Evolutionary conservation across 2,888 invertebrate genomes (phyloP), one percentile per base, ranked within the genome.

Genomic region (Emmelina monodactyla): DNA sequence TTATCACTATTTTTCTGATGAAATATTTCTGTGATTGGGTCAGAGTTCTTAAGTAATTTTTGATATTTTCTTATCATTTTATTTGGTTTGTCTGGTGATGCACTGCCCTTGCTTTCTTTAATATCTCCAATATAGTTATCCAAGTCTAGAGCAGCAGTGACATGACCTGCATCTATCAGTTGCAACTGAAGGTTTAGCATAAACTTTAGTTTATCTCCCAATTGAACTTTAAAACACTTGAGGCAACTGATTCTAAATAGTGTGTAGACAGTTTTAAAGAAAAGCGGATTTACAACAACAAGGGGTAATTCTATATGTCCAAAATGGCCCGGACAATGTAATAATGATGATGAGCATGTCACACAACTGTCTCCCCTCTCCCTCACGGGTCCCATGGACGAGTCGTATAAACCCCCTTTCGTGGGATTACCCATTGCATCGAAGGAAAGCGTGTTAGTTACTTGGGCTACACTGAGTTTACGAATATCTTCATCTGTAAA

Each of bases 251-350:
- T 71, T 42, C 85, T 83, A 33, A 93, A 75, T 6, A 94, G 61
- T 1, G 80, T 83, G 36, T 83, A 84, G 12, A 97, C 78, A 16
- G 85, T 82, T 53, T 87, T 88, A 42, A 91, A 88, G 54, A 94
- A 94, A 31, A 98, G 58, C 0, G 98, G 97, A 80, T 98, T 97
- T 37, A 92, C 88, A 0, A 94, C 91, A 0, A 94, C 87, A 9
- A 97, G 70, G 0, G 94, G 92, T 1, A 99, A 75, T 45, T 91
- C 90, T 42, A 99, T 95, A 58, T 97, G 94, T 0, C 98, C 98
- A 66, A 94, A 88, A 69, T 99, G 99, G 0, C 99, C 99, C 0
- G 90, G 86, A 58, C 97, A 97, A 42, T 83, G 75, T 5, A 82
- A 58, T 30, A 84, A 60, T 12, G 82, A 82, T 44, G 85, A 83